A percentile compares a stretch with the other conserved stretches of the same genome.
phyloP scores from a whole-genome alignment of 2,888 invertebrate genomes.

The Lithophane leautieri region DNA sequence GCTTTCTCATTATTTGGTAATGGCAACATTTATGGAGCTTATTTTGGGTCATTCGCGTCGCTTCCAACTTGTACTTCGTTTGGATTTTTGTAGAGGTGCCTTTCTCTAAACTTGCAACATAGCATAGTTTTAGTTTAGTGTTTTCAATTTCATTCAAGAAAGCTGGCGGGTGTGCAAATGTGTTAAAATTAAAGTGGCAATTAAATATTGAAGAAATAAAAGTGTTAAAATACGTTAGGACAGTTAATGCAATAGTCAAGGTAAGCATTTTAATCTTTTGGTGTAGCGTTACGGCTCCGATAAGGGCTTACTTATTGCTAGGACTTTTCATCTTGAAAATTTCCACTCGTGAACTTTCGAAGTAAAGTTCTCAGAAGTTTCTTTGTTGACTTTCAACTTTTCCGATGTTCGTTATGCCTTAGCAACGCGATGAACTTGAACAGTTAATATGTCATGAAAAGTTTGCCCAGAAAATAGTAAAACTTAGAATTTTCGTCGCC shows the following conservation, averaged over 20 bases:
- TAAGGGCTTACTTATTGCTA: conserved; percentile 84
- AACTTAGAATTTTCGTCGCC: conserved; percentile 91
- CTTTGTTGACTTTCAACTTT: conserved; percentile 84
- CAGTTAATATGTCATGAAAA: conserved; percentile 79
- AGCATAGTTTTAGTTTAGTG: conserved; percentile 88
- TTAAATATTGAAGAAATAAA: conserved; percentile 74
- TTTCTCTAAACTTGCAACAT: conserved; percentile 90
- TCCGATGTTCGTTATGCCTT: conserved; percentile 75
- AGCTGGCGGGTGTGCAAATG: conserved; percentile 90
- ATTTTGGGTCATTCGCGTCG: conserved; percentile 90
- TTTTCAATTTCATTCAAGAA: conserved; percentile 88
- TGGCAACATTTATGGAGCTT: conserved; percentile 89
- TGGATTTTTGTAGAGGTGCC: conserved; percentile 89
- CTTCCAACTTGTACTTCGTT: conserved; percentile 89
- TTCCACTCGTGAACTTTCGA: conserved; percentile 89
- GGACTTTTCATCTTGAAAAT: conserved; percentile 90
- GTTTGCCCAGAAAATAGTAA: conserved; percentile 89
- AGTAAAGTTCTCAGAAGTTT: conserved; percentile 87
- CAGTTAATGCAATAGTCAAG: conserved; percentile 89
- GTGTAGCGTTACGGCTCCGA: conserved; percentile 76
- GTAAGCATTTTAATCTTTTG: conserved; percentile 81
- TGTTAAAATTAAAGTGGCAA: conserved; percentile 80
- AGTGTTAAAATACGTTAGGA: conserved; percentile 77
- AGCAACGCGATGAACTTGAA: conserved; percentile 76
- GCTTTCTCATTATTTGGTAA: conserved; percentile 79